These are phyloP conservation scores for Callimorpha dominula DNA, from an alignment of 2,888 invertebrate genomes.

Conservation along the genomic window DNA sequence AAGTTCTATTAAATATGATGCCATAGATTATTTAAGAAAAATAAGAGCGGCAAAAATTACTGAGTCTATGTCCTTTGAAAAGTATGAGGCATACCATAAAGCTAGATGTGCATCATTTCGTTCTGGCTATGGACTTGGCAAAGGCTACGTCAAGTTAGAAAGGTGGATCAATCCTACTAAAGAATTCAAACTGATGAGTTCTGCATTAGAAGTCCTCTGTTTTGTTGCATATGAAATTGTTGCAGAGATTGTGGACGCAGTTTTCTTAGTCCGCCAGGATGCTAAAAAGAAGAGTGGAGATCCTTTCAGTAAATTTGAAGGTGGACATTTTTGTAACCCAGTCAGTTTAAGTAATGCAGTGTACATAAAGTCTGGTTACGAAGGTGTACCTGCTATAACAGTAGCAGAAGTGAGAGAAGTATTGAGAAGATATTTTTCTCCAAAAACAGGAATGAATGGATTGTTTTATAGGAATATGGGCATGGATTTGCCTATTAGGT, in stretches of 20 bases:
- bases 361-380: conserved; percentile 87
- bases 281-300: conserved; percentile 89
- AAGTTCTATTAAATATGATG: conserved; percentile 83
- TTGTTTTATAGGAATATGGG: conserved; percentile 81
- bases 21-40: conserved; percentile 86
- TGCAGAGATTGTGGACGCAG: conserved; percentile 94
- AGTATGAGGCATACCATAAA: conserved; percentile 92
- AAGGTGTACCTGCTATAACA: conserved; percentile 90
- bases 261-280: conserved; percentile 93
- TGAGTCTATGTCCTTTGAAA: conserved; percentile 83
- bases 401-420: conserved; percentile 95
- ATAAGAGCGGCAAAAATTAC: conserved; percentile 87
- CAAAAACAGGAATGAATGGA: conserved; percentile 87
- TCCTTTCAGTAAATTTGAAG: conserved; percentile 89
- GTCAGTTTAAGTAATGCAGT: conserved; percentile 86
- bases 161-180: conserved; percentile 88
- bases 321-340: conserved; percentile 89
- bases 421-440: conserved; percentile 90
- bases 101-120: conserved; percentile 92
- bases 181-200: conserved; percentile 87
- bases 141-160: conserved; percentile 86
- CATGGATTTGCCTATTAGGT: conserved; percentile 74
- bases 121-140: conserved; percentile 79
- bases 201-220: conserved; percentile 92
- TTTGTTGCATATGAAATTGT: conserved; percentile 97